Evolutionary conservation across 2,888 invertebrate genomes (phyloP).

Genomic region (Chrysina gloriosa): DNA sequence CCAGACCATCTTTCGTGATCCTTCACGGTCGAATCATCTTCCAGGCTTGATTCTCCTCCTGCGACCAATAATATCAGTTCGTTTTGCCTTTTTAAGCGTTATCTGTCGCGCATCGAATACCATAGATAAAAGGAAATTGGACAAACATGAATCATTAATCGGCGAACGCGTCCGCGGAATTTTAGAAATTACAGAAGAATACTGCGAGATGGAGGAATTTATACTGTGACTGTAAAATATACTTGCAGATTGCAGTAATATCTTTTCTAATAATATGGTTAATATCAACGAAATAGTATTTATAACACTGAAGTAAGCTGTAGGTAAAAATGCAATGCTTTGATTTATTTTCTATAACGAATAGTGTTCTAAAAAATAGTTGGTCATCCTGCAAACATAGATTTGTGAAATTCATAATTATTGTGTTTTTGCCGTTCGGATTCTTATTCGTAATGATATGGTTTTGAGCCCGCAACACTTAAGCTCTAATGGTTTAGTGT

Average conservation of each 20-base stretch:
- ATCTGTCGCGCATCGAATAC: not conserved
- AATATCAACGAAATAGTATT: too few species aligned
- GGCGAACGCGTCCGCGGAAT: not conserved
- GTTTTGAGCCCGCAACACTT: too few species aligned
- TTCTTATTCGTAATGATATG: too few species aligned
- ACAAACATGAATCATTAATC: not conserved
- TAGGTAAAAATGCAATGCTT: too few species aligned
- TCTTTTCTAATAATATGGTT: too few species aligned
- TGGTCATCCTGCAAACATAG: too few species aligned
- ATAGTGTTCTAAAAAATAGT: too few species aligned
- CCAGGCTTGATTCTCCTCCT: slow-evolving; percentile 70
- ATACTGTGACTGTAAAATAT: not conserved
- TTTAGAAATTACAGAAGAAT: not conserved
- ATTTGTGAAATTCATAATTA: too few species aligned
- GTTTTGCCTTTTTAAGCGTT: slow-evolving; percentile 1
- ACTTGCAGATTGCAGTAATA: not conserved
- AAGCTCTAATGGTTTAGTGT: too few species aligned
- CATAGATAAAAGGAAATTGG: not conserved
- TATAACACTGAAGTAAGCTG: too few species aligned
- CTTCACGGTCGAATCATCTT: slow-evolving; percentile 70
- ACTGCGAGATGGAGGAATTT: not conserved
- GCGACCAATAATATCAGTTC: slow-evolving; percentile 27
- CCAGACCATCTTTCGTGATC: slow-evolving; percentile 66
- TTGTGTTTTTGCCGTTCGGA: too few species aligned
- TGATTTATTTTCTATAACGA: too few species aligned